A percentile compares a stretch with the other conserved stretches of the same genome.
phyloP scores from a whole-genome alignment of 2,113 vertebrate genomes.

The Istiophorus platypterus region DNA sequence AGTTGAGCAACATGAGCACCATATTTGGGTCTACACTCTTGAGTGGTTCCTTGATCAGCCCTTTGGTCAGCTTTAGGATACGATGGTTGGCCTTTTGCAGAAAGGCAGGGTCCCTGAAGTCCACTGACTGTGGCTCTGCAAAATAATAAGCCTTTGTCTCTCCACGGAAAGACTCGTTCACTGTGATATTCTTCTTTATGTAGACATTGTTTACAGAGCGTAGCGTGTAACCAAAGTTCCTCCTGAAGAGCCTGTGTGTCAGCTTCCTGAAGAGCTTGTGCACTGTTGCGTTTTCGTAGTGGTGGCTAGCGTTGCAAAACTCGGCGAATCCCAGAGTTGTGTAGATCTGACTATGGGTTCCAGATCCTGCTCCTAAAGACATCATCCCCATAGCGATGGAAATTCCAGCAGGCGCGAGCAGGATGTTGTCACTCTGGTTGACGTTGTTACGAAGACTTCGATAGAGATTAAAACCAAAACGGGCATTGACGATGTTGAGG shows the following conservation, averaged over 20 bases:
- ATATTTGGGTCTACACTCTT: conserved; percentile 89
- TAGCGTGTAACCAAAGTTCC: conserved; percentile 95
- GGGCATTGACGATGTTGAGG: conserved; percentile 91
- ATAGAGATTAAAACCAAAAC: conserved; percentile 94
- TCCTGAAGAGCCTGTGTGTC: conserved; percentile 94
- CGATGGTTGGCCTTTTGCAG: conserved; percentile 88
- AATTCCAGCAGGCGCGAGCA: conserved; percentile 95
- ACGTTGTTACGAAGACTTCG: conserved; percentile 87
- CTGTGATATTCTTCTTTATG: conserved; percentile 84
- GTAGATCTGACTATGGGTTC: conserved; percentile 89
- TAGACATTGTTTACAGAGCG: conserved; percentile 93
- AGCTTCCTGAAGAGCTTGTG: conserved; percentile 97
- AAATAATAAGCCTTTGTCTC: conserved; percentile 91
- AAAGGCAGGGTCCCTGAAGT: conserved; percentile 91
- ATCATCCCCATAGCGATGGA: conserved; percentile 97
- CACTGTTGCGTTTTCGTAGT: conserved; percentile 90
- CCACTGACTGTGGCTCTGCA: conserved; percentile 90
- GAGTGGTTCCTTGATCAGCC: conserved; percentile 92
- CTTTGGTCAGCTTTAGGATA: conserved; percentile 94
- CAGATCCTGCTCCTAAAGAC: conserved; percentile 87
- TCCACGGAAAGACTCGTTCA: conserved; percentile 86
- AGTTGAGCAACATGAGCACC: conserved; percentile 95
- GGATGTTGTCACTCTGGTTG: conserved; percentile 90
- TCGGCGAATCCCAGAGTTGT: conserved; percentile 88
- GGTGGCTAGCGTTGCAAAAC: conserved; percentile 93